These are phyloP conservation scores for Apodemia duryi DNA, from an alignment of 2,888 invertebrate species.

Conservation along the genomic window DNA sequence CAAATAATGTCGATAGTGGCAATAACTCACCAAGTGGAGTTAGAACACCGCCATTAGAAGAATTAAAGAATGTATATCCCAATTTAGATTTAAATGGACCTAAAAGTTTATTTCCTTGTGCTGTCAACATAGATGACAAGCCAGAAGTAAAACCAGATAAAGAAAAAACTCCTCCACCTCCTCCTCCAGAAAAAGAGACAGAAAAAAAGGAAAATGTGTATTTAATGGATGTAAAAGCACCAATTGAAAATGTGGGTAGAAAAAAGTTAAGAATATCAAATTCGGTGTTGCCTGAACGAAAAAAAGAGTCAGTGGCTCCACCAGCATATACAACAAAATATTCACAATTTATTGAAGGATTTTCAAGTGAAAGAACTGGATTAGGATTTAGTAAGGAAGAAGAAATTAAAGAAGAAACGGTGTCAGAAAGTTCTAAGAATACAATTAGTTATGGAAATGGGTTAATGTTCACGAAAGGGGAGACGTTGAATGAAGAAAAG, in stretches of 20 bases:
- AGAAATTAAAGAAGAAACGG: slow-evolving; percentile 40
- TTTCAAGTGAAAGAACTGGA: slow-evolving; percentile 66
- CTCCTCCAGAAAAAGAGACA: slow-evolving; percentile 32
- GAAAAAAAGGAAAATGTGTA: slow-evolving; percentile 63
- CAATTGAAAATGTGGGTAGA: slow-evolving; percentile 44
- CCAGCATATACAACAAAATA: slow-evolving; percentile 70
- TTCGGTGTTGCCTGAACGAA: slow-evolving; percentile 59
- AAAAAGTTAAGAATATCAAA: slow-evolving; percentile 69
- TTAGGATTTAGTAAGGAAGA: slow-evolving; percentile 64
- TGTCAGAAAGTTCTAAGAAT: slow-evolving; percentile 48
- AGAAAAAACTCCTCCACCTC: too few relatives aligned
- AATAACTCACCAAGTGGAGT: slow-evolving; percentile 46
- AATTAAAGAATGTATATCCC: slow-evolving; percentile 43
- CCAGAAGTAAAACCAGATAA: slow-evolving; percentile 33
- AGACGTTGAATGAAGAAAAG: slow-evolving; percentile 64
- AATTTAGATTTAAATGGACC: slow-evolving; percentile 40
- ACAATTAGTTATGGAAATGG: slow-evolving; percentile 64
- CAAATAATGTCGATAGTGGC: slow-evolving; percentile 36
- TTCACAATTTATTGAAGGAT: slow-evolving; percentile 64
- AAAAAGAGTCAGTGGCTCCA: slow-evolving; percentile 49
- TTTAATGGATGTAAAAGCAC: slow-evolving; percentile 46
- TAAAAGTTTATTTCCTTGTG: slow-evolving; percentile 39
- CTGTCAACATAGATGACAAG: slow-evolving; percentile 40
- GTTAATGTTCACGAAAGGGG: slow-evolving; percentile 74
- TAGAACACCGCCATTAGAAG: slow-evolving; percentile 43